Evolutionary conservation across 2,888 invertebrate genomes (phyloP).

Genomic region (Coecobrya sp.): DNA sequence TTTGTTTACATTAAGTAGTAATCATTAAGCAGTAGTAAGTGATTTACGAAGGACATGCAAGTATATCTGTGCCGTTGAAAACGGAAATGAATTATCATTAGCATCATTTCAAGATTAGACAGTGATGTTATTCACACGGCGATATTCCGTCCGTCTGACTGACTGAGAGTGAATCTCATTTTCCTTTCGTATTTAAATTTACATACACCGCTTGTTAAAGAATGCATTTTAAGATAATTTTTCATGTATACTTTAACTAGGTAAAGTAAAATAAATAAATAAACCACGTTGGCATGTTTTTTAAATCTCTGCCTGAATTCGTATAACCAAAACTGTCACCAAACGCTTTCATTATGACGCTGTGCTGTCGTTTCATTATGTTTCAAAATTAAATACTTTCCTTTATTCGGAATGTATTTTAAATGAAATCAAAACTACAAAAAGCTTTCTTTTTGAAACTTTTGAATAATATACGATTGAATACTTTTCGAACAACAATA

Average conservation of each 20-base stretch:
- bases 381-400: constrained; percentile 54
- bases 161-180: constrained; percentile 12
- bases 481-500: not conserved
- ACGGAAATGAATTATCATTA: constrained; percentile 59
- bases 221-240: constrained; percentile 34
- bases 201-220: not conserved
- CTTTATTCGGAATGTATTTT: not conserved
- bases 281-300: not conserved
- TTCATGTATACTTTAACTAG: not conserved
- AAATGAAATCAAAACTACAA: constrained; percentile 61
- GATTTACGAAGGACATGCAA: not conserved
- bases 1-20: not conserved
- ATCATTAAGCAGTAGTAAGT: not conserved
- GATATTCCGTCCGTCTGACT: constrained; percentile 20
- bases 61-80: constrained; percentile 13
- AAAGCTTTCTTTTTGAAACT: constrained; percentile 64
- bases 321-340: constrained; percentile 60
- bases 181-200: constrained; percentile 29
- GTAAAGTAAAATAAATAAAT: not conserved
- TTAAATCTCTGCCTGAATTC: not conserved
- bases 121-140: constrained; percentile 22
- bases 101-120: constrained; percentile 24
- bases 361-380: constrained; percentile 21
- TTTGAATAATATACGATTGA: not conserved
- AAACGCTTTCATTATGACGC: no score